Evolutionary conservation across 2,113 vertebrate species (phyloP).

Genomic region (Axis porcinus): DNA sequence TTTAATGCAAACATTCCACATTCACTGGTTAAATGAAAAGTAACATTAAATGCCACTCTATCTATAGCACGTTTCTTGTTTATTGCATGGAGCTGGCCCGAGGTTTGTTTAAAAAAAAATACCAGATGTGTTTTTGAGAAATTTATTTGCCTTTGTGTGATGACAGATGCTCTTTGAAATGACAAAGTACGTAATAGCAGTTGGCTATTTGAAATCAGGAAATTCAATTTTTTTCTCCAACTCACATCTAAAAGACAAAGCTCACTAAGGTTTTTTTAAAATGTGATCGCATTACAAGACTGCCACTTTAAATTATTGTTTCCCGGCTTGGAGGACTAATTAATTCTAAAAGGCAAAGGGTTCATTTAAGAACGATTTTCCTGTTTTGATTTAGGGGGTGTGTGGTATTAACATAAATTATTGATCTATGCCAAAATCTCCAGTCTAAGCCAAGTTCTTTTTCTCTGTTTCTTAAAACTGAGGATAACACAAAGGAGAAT

Average conservation of each 20-base stretch:
- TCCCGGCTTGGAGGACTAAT: slow-evolving; percentile 35
- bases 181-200: slow-evolving; percentile 81
- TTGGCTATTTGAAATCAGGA: slow-evolving; percentile 83
- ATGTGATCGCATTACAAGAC: slow-evolving; percentile 5
- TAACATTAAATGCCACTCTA: slow-evolving; percentile 78
- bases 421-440: background rate
- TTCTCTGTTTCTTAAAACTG: background rate
- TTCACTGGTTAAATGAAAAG: slow-evolving; percentile 80
- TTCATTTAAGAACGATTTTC: slow-evolving; percentile 15
- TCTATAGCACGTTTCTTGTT: slow-evolving; percentile 84
- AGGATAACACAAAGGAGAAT: background rate
- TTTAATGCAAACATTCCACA: slow-evolving; percentile 75
- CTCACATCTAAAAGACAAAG: slow-evolving; percentile 74
- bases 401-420: background rate
- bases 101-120: slow-evolving; percentile 83
- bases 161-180: slow-evolving; percentile 87
- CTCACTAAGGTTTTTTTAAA: slow-evolving; percentile 58
- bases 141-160: slow-evolving; percentile 85
- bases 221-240: slow-evolving; percentile 82
- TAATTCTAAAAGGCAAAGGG: slow-evolving; percentile 25
- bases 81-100: slow-evolving; percentile 80
- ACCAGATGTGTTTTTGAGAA: slow-evolving; percentile 84
- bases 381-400: background rate
- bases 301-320: slow-evolving; percentile 62
- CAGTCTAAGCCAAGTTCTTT: background rate